These are phyloP conservation scores for Eupithecia tripunctaria DNA, from an alignment of 2,888 invertebrate species.

Conservation along the genomic window DNA sequence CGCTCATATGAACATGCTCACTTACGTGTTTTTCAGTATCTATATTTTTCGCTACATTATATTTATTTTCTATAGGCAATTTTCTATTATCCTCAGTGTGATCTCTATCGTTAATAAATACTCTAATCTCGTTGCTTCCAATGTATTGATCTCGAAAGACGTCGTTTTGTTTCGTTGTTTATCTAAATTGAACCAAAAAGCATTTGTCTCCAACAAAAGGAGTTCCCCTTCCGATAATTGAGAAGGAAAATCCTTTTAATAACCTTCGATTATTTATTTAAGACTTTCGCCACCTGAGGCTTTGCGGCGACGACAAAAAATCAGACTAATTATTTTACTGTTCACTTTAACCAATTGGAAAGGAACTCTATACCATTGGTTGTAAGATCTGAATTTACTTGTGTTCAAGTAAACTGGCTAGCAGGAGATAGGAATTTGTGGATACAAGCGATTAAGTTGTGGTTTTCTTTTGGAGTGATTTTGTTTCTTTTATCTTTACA, in stretches of 20 bases:
- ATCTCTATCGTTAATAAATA: conserved; percentile 6
- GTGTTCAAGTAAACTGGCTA: conserved; percentile 31
- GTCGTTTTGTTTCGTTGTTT: conserved; percentile 35
- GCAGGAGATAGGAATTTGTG: conserved; percentile 49
- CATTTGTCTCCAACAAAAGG: conserved; percentile 58
- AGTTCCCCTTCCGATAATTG: conserved; percentile 65
- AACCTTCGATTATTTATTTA: conserved; percentile 79
- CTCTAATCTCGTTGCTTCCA: conserved; percentile 11
- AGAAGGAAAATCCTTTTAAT: conserved; percentile 67
- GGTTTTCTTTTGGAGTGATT: conserved; percentile 46
- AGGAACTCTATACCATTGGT: conserved; percentile 36
- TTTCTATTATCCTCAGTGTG: not conserved
- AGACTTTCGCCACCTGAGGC: conserved; percentile 77
- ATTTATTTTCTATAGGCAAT: not conserved
- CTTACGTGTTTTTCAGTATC: not conserved
- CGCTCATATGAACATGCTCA: not conserved
- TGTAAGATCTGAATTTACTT: conserved; percentile 44
- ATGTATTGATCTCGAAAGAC: conserved; percentile 24
- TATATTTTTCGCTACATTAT: not conserved
- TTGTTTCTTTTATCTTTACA: conserved; percentile 30
- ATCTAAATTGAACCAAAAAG: conserved; percentile 40
- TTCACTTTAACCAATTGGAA: conserved; percentile 37
- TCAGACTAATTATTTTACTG: conserved; percentile 61
- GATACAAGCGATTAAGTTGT: conserved; percentile 48
- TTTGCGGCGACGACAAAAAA: conserved; percentile 62